Base-by-base conservation (phyloP, 2,888 invertebrate species). In the Noctua pronuba region DNA sequence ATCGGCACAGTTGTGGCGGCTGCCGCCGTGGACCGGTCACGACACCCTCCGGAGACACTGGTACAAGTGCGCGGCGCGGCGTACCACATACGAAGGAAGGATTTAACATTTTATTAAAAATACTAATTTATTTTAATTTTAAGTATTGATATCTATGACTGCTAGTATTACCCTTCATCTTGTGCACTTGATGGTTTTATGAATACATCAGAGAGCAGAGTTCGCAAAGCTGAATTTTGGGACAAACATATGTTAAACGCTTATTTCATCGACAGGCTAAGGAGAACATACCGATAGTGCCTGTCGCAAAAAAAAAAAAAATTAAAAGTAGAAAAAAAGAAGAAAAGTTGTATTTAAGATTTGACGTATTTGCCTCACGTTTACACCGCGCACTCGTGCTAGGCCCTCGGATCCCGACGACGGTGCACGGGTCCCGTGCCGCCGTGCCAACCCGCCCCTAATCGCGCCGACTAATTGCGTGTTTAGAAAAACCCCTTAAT, bases 401-500 rank as follows among this genome's bases (percentile, higher is more conserved):
- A 28, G n/a, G 65, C 16, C 41, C 41, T 28, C 41, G 8, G 41
- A 89, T 83, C 85, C 77, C 80, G 84, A 60, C 28, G 28, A 52
- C 55, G 65, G 46, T 41, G 41, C 73, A 67, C 75, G 73, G 68
- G 73, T 65, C 75, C 89, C 38, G 35, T n/a, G 75, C 38, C 55
- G 44, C 24, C 24, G 41, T 46, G 35, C 66, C 55, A 21, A 38
- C 35, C 73, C 91, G 91, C 91, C 92, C 91, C 89, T 92, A 90
- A 93, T 90, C 87, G 87, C 86, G 75, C 81, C 73, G 80, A 87
- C 85, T 90, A 91, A 92, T 92, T 92, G 88, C 89, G 85, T 88
- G 83, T 88, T 89, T 89, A 91, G 88, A 92, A 91, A 92, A 91
- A 90, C 89, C 76, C 75, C 81, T 86, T 89, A 88, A 90, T 89